Base-by-base conservation (phyloP, 2,888 invertebrate species). In the Chironomus tentans region DNA sequence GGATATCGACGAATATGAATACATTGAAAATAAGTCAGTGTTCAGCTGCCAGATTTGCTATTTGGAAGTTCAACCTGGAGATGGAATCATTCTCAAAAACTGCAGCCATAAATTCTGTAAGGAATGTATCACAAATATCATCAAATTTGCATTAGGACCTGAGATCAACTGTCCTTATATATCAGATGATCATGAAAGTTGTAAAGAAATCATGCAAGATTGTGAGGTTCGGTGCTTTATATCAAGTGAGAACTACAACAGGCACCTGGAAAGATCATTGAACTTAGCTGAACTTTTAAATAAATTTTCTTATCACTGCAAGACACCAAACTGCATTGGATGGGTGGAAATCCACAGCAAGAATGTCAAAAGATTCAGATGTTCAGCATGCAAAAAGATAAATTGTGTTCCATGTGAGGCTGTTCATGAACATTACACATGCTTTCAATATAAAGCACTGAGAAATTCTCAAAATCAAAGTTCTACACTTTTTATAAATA, bases 81-180 rank as follows among this genome's bases (percentile, higher is more conserved):
- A 73, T 13, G 77, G 76, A 47, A 22, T 77, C 10, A 76, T 48
- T 7, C 47, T 73, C 21, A 75, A 62, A 46, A 22, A 73, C 28
- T 77, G 77, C 18, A 47, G 70, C 3, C 77, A 77, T 62, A 24
- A 38, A 15, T 70, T 77, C 12, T 77, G 77, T 38, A 68, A 77
- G 13, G 62, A 22, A 0, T 77, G 77, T 18, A 12, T 77, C 7
- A 28, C 12, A 0, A 5, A 13, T 0, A 3, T 15, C 1, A 77
- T 77, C 2, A 56, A 74, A 62, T 0, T 5, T n/a, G 56, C 38
- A 38, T 28, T 24, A 1, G 69, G 70, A 15, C 50, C 61, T 4
- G 46, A 13, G 6, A 18, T 77, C 4, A 24, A 15, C n/a, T 77
- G 77, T 62, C 77, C 77, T 7, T n/a, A n/a, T n/a, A n/a, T n/a